A percentile compares a stretch with the other conserved stretches of the same genome.
Evolutionary conservation across 2,888 invertebrate genomes (phyloP).

Genomic region (Tipula confusa): DNA sequence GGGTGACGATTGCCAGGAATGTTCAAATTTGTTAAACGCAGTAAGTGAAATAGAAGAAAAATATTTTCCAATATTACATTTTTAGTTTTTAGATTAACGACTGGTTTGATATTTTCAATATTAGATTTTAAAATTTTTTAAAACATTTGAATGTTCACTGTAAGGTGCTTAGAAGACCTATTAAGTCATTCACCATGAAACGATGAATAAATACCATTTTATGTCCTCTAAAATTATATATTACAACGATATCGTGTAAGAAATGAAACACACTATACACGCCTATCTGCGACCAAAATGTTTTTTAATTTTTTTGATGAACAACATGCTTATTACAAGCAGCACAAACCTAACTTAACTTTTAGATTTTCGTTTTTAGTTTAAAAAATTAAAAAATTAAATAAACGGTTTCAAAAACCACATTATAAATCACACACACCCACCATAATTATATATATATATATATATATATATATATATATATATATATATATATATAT

Average conservation of each 20-base stretch:
- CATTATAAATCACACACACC: constrained; percentile 16
- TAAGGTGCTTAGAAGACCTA: no score
- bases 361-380: not conserved
- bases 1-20: no score
- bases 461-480: no score
- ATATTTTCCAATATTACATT: no score
- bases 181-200: no score
- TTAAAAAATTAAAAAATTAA: not conserved
- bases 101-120: no score
- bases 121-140: no score
- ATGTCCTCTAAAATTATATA: not conserved
- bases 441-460: not conserved
- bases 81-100: no score
- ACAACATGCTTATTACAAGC: constrained; percentile 25
- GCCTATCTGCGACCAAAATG: not conserved
- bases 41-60: no score
- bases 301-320: not conserved
- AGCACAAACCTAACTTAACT: not conserved
- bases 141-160: no score
- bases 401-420: not conserved
- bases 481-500: no score
- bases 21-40: no score
- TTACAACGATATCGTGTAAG: not conserved
- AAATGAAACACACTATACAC: constrained; percentile 3
- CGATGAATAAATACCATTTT: not conserved